These are phyloP conservation scores for Chrysodeixis includens DNA, from an alignment of 2,888 invertebrate species.

Conservation along the genomic window DNA sequence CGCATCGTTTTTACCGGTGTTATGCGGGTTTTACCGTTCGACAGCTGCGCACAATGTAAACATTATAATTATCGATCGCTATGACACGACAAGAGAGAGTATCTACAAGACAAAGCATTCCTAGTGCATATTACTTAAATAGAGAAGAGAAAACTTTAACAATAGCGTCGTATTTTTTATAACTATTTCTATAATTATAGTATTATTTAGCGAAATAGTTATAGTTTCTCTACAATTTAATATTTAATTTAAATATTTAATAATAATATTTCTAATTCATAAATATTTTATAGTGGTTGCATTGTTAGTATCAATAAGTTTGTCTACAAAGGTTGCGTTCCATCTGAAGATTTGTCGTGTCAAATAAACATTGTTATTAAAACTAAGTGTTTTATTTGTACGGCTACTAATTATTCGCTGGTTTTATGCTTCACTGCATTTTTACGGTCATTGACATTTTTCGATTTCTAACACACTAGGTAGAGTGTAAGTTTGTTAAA, in stretches of 20 bases:
- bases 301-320: slow-evolving; percentile 12
- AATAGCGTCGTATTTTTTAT: background rate
- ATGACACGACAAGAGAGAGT: background rate
- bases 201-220: too few relatives aligned
- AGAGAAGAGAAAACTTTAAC: background rate
- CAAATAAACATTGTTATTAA: slow-evolving; percentile 60
- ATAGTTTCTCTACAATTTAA: too few relatives aligned
- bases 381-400: slow-evolving; percentile 64
- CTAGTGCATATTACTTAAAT: background rate
- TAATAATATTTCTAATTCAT: background rate
- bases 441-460: slow-evolving; percentile 41
- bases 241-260: slow-evolving; percentile 3
- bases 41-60: background rate
- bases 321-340: slow-evolving; percentile 19
- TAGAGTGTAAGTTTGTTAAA: background rate
- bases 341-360: slow-evolving; percentile 34
- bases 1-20: background rate
- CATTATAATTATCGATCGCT: slow-evolving; percentile 3
- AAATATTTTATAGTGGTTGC: background rate
- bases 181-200: too few relatives aligned
- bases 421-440: slow-evolving; percentile 17
- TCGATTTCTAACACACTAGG: background rate
- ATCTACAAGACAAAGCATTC: background rate
- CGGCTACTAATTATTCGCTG: slow-evolving; percentile 32
- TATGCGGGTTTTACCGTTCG: background rate